Conservation (phyloP, 2,113 vertebrate genomes). For the Dasypus novemcinctus region DNA sequence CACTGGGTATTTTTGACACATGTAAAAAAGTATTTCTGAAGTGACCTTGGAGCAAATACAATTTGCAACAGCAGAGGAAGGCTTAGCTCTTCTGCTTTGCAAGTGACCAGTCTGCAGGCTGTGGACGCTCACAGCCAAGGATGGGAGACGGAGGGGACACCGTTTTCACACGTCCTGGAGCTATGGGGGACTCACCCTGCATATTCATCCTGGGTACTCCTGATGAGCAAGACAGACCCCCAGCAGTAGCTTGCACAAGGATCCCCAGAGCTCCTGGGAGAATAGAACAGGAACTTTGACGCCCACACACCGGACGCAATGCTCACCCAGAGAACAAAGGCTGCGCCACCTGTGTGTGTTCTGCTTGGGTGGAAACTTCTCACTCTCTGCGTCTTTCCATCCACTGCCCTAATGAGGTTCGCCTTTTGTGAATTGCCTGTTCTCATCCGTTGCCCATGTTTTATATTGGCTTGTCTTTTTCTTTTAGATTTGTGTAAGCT, state of each 20-base stretch:
- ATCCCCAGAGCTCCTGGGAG: neutral
- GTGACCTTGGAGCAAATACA: neutral
- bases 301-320: neutral
- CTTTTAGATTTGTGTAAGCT: neutral
- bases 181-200: neutral
- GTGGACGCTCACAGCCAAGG: neutral
- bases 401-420: neutral
- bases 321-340: neutral
- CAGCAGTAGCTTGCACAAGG: neutral
- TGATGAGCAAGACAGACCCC: neutral
- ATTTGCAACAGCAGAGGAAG: neutral
- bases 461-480: neutral
- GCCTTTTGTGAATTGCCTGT: neutral
- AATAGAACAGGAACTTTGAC: neutral
- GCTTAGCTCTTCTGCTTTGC: neutral
- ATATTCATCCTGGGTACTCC: neutral
- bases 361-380: neutral
- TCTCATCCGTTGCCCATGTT: neutral
- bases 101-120: neutral
- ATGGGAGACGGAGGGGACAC: too few relatives aligned
- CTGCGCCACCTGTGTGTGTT: neutral
- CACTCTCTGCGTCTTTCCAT: neutral
- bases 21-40: slow-evolving; percentile 4
- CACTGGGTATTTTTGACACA: slow-evolving; percentile 11
- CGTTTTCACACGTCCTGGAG: neutral